Conservation (phyloP, 1,140 invertebrate species). For the Lasioglossum albipes region DNA sequence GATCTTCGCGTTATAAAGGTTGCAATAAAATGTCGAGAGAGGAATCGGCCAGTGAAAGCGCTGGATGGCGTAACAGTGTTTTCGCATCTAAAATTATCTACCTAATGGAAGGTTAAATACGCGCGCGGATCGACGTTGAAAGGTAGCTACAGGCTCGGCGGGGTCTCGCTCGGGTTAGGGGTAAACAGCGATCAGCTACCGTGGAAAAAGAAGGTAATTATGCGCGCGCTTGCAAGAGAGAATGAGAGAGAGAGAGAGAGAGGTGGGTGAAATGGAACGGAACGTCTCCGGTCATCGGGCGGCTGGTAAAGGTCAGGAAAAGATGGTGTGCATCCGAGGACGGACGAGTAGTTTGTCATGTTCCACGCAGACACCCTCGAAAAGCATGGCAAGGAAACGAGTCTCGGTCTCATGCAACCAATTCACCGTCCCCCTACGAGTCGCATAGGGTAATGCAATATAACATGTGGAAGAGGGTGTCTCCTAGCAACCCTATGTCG, state of each 20-base stretch:
- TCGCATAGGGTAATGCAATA: conserved; percentile 75
- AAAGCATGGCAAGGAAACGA: conserved; percentile 60
- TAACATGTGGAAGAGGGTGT: conserved; percentile 76
- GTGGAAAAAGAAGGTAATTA: neutral
- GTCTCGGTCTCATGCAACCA: conserved; percentile 69
- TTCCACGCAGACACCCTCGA: conserved; percentile 63
- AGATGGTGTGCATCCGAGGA: conserved; percentile 21
- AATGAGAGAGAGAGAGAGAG: too few species aligned
- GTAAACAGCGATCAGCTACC: conserved; percentile 11
- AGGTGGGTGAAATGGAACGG: neutral
- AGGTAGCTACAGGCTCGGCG: too few species aligned
- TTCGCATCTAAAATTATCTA: neutral
- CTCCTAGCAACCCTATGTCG: conserved; percentile 76
- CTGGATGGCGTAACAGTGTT: too few species aligned
- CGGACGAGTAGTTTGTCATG: conserved; percentile 54
- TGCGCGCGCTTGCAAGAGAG: too few species aligned
- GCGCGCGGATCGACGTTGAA: neutral
- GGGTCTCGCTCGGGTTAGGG: conserved; percentile 11
- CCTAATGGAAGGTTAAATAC: conserved; percentile 14
- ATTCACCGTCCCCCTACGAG: conserved; percentile 62
- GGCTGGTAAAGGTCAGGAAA: conserved; percentile 52
- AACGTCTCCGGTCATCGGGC: neutral
- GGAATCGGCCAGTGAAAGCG: too few species aligned
- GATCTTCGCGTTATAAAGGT: too few species aligned
- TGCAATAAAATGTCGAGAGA: too few species aligned